Conservation (phyloP, 1,140 invertebrate genomes). For the Drosophila pectinifera region DNA sequence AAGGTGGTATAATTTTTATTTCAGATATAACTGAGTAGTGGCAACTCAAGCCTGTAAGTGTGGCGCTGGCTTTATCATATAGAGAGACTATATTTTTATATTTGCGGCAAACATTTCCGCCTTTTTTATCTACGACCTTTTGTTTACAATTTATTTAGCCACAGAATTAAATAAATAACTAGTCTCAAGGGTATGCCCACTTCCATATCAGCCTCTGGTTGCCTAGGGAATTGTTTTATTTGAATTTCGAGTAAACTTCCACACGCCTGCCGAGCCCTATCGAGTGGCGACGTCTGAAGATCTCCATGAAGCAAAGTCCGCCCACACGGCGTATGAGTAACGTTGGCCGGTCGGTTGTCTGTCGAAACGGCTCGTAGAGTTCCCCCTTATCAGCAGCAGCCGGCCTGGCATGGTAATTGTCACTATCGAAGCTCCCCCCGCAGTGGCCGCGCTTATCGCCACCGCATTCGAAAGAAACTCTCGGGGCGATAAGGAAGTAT, state of each 20-base stretch:
- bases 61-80: not conserved
- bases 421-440: constrained; percentile 64
- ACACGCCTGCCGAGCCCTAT: constrained; percentile 15
- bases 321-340: constrained; percentile 67
- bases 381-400: constrained; percentile 46
- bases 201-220: constrained; percentile 19
- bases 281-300: constrained; percentile 26
- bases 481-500: constrained; percentile 48
- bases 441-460: constrained; percentile 56
- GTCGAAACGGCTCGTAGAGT: constrained; percentile 16
- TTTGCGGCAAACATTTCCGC: not conserved
- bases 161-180: not conserved
- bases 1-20: not conserved
- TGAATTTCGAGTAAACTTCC: constrained; percentile 34
- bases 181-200: constrained; percentile 30
- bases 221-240: constrained; percentile 17
- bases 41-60: not conserved
- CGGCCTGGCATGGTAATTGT: constrained; percentile 56
- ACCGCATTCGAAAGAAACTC: constrained; percentile 58
- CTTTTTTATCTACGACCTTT: not conserved
- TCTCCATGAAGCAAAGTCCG: constrained; percentile 50
- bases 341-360: constrained; percentile 2
- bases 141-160: constrained; percentile 12
- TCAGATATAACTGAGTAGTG: not conserved
- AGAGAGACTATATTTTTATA: not conserved